phyloP scores from a whole-genome alignment of 2,797 vertebrate genomes.

The Pagetopsis macropterus region DNA sequence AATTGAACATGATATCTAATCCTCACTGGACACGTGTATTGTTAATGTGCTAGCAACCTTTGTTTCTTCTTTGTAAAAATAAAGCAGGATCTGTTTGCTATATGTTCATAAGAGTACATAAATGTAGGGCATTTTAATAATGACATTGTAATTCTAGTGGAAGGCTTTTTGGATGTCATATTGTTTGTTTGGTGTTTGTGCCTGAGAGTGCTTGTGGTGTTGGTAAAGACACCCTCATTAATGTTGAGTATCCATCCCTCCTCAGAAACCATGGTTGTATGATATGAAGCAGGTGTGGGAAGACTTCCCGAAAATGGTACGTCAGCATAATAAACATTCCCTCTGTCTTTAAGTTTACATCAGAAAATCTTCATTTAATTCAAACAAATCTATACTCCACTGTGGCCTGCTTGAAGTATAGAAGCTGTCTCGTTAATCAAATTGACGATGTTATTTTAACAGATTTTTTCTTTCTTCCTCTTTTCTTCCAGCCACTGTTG shows the following conservation, averaged over 20 bases:
- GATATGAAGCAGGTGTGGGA: constrained; percentile 90
- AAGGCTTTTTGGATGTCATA: background rate
- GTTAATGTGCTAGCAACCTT: background rate
- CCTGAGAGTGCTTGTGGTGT: background rate
- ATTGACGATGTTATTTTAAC: background rate
- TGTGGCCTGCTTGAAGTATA: background rate
- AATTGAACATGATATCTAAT: background rate
- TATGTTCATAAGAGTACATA: background rate
- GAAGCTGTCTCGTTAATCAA: background rate
- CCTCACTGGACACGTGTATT: background rate
- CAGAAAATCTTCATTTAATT: background rate
- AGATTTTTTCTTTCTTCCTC: constrained; percentile 1
- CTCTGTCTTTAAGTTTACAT: background rate
- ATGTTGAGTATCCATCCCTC: constrained; percentile 27
- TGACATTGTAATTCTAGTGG: background rate
- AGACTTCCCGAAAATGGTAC: constrained; percentile 92
- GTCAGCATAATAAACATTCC: constrained; percentile 1
- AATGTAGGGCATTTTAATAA: background rate
- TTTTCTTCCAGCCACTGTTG: constrained; percentile 82
- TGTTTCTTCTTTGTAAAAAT: background rate
- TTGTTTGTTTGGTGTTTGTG: constrained; percentile 19
- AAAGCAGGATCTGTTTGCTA: background rate
- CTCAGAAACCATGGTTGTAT: constrained; percentile 95
- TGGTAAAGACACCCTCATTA: constrained; percentile 4
- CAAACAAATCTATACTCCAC: background rate